A percentile compares a stretch with the other conserved stretches of the same genome.
Conservation (phyloP, 92 coral and sea anemone species). For the Epizoanthus illoricatus region DNA sequence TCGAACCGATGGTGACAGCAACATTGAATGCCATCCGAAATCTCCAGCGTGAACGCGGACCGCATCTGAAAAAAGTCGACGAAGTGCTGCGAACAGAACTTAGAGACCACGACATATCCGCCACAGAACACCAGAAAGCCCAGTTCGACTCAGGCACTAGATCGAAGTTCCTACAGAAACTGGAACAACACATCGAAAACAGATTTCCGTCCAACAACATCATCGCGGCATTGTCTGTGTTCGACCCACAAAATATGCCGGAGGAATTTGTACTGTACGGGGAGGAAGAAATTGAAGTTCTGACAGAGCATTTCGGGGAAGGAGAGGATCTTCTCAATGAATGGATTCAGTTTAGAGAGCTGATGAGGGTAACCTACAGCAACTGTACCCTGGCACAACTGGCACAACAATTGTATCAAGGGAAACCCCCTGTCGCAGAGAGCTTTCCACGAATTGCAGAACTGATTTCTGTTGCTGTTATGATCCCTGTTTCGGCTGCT, state of each 20-base stretch:
- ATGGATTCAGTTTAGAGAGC: conserved; percentile 9
- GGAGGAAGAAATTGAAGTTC: conserved; percentile 17
- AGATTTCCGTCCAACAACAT: conserved; percentile 12
- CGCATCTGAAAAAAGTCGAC: neutral
- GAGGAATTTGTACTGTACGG: conserved; percentile 15
- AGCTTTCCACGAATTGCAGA: neutral
- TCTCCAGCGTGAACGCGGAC: no score
- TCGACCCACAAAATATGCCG: conserved; percentile 21
- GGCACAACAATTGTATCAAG: neutral
- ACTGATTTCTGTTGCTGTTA: neutral
- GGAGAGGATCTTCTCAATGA: conserved; percentile 1
- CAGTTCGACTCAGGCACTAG: neutral
- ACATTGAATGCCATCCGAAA: no score
- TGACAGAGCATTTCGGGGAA: neutral
- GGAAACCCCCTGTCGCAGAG: neutral
- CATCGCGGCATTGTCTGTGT: neutral
- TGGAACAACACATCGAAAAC: neutral
- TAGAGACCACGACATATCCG: neutral
- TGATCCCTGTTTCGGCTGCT: conserved; percentile 7
- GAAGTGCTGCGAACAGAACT: no score
- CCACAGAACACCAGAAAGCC: conserved; percentile 11
- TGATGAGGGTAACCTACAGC: neutral
- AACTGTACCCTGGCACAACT: neutral
- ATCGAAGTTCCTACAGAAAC: conserved; percentile 15
- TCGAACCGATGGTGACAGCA: no score